Evolutionary conservation across 2,888 invertebrate genomes (phyloP), one percentile per base, ranked within the genome.

Genomic region (Euspilapteryx auroguttella): DNA sequence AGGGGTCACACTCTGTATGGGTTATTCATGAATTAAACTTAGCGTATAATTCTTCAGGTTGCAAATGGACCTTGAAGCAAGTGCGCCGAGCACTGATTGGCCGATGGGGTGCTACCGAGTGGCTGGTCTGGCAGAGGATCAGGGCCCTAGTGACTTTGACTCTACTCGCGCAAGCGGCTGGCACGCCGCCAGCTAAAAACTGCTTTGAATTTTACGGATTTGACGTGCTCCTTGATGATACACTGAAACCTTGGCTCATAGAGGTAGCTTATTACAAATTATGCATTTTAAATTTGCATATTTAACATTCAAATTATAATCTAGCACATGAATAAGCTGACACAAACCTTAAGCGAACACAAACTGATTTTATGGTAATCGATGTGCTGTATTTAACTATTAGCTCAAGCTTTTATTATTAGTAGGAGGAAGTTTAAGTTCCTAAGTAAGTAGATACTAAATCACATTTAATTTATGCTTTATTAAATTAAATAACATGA

Each of bases 161-260:
- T 0, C 66, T 91, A 12, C 59, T 90, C 12, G 87, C 89, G 27
- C 89, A 92, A 51, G 80, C 83, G 1, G 77, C 83, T 13, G 82
- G 83, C 15, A 81, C 87, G 7, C 86, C 87, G 0, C 80, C 78
- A 6, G 81, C 86, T 0, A 79, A 82, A 15, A 90, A 89, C 61
- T 89, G 90, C 57, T 91, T 91, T 55, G 92, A 93, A 54, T 85
- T 94, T 48, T 92, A 93, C 49, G 94, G 94, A 2, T 94, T 94
- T 51, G 94, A 95, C 55, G 86, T 95, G 24, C 68, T 95, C 25
- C 82, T 95, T 1, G 94, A 95, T 49, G 83, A 85, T 25, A 78
- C 83, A 30, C 62, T 94, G 36, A 86, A 88, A 37, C 94, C 94
- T 1, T 94, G 94, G 92, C 69, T 94, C 11, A 66, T 95, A 30